Evolutionary conservation across 2,113 vertebrate species (phyloP).

Genomic region (Scortum barcoo): DNA sequence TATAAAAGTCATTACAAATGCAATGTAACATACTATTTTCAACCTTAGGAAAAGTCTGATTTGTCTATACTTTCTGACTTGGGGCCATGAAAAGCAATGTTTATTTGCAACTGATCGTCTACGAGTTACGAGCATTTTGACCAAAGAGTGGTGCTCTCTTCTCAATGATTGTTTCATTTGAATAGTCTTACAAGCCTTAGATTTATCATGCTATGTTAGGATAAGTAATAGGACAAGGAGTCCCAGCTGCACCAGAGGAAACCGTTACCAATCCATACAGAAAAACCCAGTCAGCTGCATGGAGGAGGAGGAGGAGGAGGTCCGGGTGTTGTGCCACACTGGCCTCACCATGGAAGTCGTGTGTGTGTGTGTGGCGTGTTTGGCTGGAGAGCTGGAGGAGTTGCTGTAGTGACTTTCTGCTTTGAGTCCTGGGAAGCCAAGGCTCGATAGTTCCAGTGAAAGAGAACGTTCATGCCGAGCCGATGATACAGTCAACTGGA

Average conservation of each 20-base stretch:
- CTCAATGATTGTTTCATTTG: neutral
- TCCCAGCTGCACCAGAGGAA: neutral
- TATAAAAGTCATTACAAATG: neutral
- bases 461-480: constrained; percentile 67
- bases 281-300: neutral
- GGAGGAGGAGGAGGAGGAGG: constrained; percentile 21
- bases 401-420: constrained; percentile 51
- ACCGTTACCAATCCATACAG: neutral
- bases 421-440: constrained; percentile 58
- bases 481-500: constrained; percentile 68
- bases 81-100: neutral
- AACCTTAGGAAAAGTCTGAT: neutral
- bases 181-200: neutral
- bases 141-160: neutral
- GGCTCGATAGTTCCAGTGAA: constrained; percentile 61
- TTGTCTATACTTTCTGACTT: neutral
- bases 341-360: constrained; percentile 4
- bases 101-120: neutral
- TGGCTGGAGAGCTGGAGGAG: constrained; percentile 46
- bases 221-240: neutral
- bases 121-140: too few species aligned
- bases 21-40: neutral
- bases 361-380: constrained; percentile 33
- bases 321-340: constrained; percentile 8
- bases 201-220: neutral